phyloP scores from a whole-genome alignment of 2,888 invertebrate species.

The Thalpophila matura region DNA sequence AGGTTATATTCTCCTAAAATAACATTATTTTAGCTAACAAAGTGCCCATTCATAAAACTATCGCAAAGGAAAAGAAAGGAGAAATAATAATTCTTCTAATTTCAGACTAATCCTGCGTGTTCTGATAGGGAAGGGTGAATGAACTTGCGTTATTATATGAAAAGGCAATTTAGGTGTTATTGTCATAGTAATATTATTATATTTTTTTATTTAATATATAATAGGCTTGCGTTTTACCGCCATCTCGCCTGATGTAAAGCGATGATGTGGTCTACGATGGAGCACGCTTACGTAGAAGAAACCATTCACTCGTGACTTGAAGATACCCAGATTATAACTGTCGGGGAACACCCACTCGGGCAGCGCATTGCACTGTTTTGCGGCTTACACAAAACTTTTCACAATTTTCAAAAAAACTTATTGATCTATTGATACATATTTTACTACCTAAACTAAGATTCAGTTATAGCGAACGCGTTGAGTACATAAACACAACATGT shows the following conservation, averaged over 20 bases:
- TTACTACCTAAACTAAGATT: background rate
- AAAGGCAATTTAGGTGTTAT: background rate
- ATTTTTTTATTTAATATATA: too few species aligned
- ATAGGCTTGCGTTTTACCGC: too few species aligned
- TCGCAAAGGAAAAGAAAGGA: constrained; percentile 4
- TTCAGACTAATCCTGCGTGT: constrained; percentile 21
- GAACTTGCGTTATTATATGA: constrained; percentile 13
- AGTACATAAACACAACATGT: constrained; percentile 3
- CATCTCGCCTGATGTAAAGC: too few species aligned
- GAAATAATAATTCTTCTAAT: constrained; percentile 19
- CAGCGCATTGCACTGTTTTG: too few species aligned
- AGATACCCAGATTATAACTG: too few species aligned
- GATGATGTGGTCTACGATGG: too few species aligned
- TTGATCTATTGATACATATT: background rate
- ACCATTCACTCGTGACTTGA: too few species aligned
- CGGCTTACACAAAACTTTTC: too few species aligned
- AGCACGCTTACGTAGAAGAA: too few species aligned
- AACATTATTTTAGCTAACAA: constrained; percentile 10
- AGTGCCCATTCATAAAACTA: constrained; percentile 20
- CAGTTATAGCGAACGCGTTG: background rate
- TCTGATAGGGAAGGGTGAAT: constrained; percentile 1
- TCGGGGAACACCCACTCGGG: too few species aligned
- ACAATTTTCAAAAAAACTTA: too few species aligned
- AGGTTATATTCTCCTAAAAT: constrained; percentile 30
- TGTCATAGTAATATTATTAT: too few species aligned